Evolutionary conservation across 2,888 invertebrate species (phyloP), one percentile per base, ranked within the genome.

Genomic region (Papilio gigon): DNA sequence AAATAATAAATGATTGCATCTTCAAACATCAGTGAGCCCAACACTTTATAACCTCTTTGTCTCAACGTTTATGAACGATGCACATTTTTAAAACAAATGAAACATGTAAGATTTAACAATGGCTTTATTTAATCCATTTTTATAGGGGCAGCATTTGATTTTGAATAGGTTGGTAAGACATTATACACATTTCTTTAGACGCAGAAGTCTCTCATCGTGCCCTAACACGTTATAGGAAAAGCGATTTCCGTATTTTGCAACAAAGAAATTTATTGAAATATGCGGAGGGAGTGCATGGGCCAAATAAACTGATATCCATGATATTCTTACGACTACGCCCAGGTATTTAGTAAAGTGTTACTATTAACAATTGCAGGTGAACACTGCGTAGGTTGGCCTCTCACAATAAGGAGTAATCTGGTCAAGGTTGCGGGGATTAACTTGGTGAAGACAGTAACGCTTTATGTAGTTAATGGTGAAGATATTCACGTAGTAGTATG

Each of bases 21-120:
- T 30, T 53, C n/a, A 53, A 30, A 53, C 53, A 53, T 53, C n/a
- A 27, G 22, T n/a, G 25, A 53, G 1, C 1, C 8, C 53, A 27
- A 53, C 14, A 53, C n/a, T n/a, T 30, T 9, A 56, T 53, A 14
- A 53, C 8, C 53, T 53, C 53, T 53, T 53, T 53, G 53, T 56
- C 17, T 30, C 30, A 12, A 56, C 17, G 9, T 30, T 37, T 5
- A 30, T 56, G 17, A 30, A 56, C 30, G 30, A 30, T 53, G n/a
- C 53, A 56, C 17, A 30, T 56, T 30, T 53, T 30, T 17, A 56
- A 30, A n/a, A 30, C 8, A 56, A 30, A 17, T 30, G 30, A 2
- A n/a, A 17, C n/a, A 1, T 56, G n/a, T 30, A 56, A 56, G 17
- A 56, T 56, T 56, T 30, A 9, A 14, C 25, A n/a, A 27, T 8